Percentiles rank a stretch among this genome's conserved stretches.
phyloP scores from a whole-genome alignment of 2,888 invertebrate species.

The Eupeodes luniger region DNA sequence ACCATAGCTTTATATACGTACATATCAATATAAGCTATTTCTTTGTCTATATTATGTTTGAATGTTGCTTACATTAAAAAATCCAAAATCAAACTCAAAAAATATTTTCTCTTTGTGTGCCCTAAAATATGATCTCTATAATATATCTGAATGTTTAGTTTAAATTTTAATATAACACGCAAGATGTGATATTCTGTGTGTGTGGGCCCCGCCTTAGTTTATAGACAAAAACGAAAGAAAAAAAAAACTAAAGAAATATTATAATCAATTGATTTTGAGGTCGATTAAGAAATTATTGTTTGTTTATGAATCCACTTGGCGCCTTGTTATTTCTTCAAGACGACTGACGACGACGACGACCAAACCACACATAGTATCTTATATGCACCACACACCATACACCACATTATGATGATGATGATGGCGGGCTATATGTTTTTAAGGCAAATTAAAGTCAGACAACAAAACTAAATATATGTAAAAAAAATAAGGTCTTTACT shows the following conservation, averaged over 20 bases:
- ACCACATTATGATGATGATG: conserved; percentile 10
- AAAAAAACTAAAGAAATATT: conserved; percentile 1
- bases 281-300: conserved; percentile 79
- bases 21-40: neutral
- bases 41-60: neutral
- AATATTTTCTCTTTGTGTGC: conserved; percentile 22
- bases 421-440: conserved; percentile 49
- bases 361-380: conserved; percentile 7
- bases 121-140: neutral
- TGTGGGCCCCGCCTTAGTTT: conserved; percentile 34
- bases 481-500: conserved; percentile 26
- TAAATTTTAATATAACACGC: conserved; percentile 61
- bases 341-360: conserved; percentile 18
- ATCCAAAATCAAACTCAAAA: neutral
- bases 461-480: neutral
- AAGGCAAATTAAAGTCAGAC: conserved; percentile 45
- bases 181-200: conserved; percentile 32
- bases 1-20: no score
- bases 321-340: conserved; percentile 81
- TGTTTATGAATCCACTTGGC: conserved; percentile 83
- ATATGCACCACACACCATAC: neutral
- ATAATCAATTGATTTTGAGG: conserved; percentile 77
- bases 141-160: conserved; percentile 47
- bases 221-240: conserved; percentile 38
- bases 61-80: neutral